Percentiles rank a stretch among this genome's conserved stretches.
Evolutionary conservation across 2,888 invertebrate species (phyloP).

Genomic region (Automeris io): DNA sequence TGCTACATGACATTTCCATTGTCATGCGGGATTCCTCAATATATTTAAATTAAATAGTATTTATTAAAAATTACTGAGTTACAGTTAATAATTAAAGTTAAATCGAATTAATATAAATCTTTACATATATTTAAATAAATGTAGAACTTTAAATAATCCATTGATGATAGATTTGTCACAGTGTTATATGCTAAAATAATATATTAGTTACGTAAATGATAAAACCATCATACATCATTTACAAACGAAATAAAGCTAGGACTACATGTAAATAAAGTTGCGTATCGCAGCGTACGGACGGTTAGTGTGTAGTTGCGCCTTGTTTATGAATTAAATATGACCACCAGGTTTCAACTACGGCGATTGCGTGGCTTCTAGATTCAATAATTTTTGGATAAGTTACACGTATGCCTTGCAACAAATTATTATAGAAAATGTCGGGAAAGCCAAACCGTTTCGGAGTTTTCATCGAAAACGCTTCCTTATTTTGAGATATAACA

Average conservation of each 20-base stretch:
- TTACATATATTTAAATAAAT: no score
- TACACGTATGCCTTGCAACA: background rate
- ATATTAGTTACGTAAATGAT: slow-evolving; percentile 4
- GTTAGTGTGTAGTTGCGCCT: slow-evolving; percentile 32
- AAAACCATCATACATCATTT: slow-evolving; percentile 5
- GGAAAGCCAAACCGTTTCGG: background rate
- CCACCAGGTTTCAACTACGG: slow-evolving; percentile 29
- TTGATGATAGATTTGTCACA: no score
- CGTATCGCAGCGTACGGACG: slow-evolving; percentile 18
- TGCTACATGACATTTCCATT: no score
- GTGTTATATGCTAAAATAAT: no score
- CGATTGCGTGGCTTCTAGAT: slow-evolving; percentile 41
- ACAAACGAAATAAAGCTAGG: slow-evolving; percentile 19
- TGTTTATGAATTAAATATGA: slow-evolving; percentile 47
- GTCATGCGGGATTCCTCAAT: no score
- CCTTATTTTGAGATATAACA: no score
- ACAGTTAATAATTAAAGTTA: no score
- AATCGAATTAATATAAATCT: no score
- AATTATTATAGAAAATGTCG: background rate
- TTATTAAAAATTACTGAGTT: no score
- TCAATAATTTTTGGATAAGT: slow-evolving; percentile 1
- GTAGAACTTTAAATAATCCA: no score
- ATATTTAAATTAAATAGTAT: no score
- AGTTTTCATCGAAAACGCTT: slow-evolving; percentile 7
- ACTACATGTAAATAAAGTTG: slow-evolving; percentile 21